These are phyloP conservation scores for Chrysopa pallens DNA, from an alignment of 1,140 invertebrate species.

Conservation along the genomic window DNA sequence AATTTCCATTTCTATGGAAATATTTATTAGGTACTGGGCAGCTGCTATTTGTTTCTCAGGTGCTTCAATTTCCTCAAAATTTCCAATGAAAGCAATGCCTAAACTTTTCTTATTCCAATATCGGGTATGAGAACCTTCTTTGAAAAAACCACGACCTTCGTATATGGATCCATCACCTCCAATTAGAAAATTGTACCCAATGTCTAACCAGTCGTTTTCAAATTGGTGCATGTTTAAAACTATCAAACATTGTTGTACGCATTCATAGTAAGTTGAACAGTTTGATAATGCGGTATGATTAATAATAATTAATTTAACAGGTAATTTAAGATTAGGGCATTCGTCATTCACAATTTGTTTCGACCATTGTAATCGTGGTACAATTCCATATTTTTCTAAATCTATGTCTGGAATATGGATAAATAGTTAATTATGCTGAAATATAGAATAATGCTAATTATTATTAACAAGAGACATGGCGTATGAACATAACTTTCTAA, in stretches of 20 bases:
- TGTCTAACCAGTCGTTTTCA: conserved; percentile 20
- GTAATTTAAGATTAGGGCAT: conserved; percentile 8
- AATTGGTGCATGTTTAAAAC: conserved; percentile 20
- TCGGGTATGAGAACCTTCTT: conserved; percentile 28
- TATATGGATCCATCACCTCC: conserved; percentile 46
- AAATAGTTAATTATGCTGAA: no score
- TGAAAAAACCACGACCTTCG: conserved; percentile 32
- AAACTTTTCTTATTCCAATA: conserved; percentile 24
- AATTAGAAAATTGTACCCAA: conserved; percentile 45
- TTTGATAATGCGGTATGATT: conserved; percentile 22
- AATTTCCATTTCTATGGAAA: conserved; percentile 16
- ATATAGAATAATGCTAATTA: no score
- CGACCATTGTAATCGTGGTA: no score
- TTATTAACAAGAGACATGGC: no score
- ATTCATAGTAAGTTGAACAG: conserved; percentile 15
- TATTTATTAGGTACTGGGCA: conserved; percentile 16
- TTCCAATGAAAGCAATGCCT: conserved; percentile 26
- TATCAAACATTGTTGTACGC: conserved; percentile 19
- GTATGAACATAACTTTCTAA: no score
- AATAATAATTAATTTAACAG: conserved; percentile 23
- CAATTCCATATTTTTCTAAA: no score
- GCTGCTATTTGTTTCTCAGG: conserved; percentile 18
- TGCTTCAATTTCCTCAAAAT: conserved; percentile 20
- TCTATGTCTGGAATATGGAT: no score
- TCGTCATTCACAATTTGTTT: no score